Conservation (phyloP, 2,797 vertebrate species). For the Australoheros facetus region DNA sequence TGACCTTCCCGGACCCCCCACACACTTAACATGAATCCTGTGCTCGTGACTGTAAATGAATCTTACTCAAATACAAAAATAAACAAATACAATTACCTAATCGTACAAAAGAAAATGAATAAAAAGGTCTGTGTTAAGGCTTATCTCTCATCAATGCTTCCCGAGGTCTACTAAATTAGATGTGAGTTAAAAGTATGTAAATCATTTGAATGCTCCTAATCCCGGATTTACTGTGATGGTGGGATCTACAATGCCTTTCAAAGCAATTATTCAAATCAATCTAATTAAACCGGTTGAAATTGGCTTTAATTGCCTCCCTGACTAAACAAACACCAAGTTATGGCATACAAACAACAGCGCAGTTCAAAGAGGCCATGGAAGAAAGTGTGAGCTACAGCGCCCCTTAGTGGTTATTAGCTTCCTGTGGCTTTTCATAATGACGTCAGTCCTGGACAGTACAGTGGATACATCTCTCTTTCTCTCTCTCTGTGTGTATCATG, state of each 20-base stretch:
- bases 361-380: constrained; percentile 16
- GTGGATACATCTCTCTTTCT: neutral
- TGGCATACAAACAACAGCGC: constrained; percentile 67
- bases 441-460: constrained; percentile 55
- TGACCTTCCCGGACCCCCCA: constrained; percentile 61
- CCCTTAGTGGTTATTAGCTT: constrained; percentile 58
- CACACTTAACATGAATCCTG: constrained; percentile 44
- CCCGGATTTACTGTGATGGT: constrained; percentile 70
- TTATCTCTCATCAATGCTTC: constrained; percentile 41
- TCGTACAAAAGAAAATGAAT: constrained; percentile 17
- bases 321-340: constrained; percentile 79
- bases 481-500: neutral
- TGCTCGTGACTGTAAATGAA: constrained; percentile 38
- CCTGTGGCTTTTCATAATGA: constrained; percentile 57
- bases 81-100: neutral
- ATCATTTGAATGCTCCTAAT: constrained; percentile 60
- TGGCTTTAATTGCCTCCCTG: constrained; percentile 77
- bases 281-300: constrained; percentile 80
- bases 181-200: constrained; percentile 59
- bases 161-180: constrained; percentile 45
- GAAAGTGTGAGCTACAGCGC: constrained; percentile 59
- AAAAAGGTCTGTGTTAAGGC: constrained; percentile 11
- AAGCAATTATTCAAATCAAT: constrained; percentile 79
- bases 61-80: neutral
- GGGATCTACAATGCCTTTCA: constrained; percentile 68